phyloP scores from a whole-genome alignment of 2,797 vertebrate genomes.

The Sphenopsis melanotis region DNA sequence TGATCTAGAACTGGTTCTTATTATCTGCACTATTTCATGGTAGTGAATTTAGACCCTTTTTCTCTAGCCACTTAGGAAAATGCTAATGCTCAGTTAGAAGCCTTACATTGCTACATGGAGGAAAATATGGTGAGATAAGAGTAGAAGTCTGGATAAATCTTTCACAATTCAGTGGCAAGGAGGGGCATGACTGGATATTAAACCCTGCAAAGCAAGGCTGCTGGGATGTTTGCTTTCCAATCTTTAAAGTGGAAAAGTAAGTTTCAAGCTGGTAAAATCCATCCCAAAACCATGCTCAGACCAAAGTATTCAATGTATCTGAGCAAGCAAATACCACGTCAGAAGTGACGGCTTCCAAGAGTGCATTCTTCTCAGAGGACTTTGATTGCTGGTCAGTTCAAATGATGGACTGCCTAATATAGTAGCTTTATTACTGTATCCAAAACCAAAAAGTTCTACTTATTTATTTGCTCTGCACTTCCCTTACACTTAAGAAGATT shows the following conservation, averaged over 20 bases:
- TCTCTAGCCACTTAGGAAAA: neutral
- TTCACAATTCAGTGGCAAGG: neutral
- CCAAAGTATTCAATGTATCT: accelerated
- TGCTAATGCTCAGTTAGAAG: neutral
- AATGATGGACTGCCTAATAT: neutral
- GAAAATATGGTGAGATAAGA: neutral
- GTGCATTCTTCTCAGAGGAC: accelerated
- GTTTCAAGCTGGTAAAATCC: neutral
- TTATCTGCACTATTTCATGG: neutral
- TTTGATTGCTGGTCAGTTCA: neutral
- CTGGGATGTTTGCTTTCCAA: neutral
- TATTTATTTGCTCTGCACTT: neutral
- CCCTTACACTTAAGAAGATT: neutral
- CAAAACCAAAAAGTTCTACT: neutral
- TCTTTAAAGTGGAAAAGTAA: neutral
- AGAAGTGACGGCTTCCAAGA: neutral
- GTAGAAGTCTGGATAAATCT: neutral
- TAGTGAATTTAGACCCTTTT: neutral
- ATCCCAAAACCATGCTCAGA: neutral
- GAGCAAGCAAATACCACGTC: neutral
- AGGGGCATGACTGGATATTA: neutral
- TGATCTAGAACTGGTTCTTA: neutral
- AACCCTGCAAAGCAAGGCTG: neutral
- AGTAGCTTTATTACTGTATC: neutral
- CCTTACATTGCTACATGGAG: neutral